These are phyloP conservation scores for Etheostoma nigrum DNA, from an alignment of 2,797 vertebrate species.

Conservation along the genomic window DNA sequence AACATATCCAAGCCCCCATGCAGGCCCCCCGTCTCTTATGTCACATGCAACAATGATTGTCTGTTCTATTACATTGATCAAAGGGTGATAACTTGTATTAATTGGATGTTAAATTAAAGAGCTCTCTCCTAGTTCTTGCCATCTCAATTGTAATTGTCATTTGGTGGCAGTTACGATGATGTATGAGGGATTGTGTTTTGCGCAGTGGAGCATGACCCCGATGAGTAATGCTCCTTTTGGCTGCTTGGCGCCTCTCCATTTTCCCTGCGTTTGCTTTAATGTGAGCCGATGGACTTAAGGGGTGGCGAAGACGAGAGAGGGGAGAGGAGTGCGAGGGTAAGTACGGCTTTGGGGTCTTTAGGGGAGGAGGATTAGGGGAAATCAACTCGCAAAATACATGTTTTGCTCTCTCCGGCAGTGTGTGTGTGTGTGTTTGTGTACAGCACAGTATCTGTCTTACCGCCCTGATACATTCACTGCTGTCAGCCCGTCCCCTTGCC, in stretches of 20 bases:
- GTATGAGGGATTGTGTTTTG: constrained; percentile 99
- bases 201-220: constrained; percentile 94
- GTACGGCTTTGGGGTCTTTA: constrained; percentile 53
- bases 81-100: constrained; percentile 99
- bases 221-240: constrained; percentile 95
- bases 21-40: constrained; percentile 84
- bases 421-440: constrained; percentile 40
- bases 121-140: constrained; percentile 97
- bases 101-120: constrained; percentile 99
- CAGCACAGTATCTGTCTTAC: constrained; percentile 16
- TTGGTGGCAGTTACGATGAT: constrained; percentile 99
- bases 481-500: constrained; percentile 50
- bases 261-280: constrained; percentile 88
- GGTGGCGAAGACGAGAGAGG: constrained; percentile 31
- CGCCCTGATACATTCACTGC: constrained; percentile 51
- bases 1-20: constrained; percentile 1
- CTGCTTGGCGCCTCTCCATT: constrained; percentile 89
- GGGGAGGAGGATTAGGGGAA: constrained; percentile 52
- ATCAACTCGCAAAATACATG: constrained; percentile 50
- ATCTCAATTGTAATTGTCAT: constrained; percentile 99
- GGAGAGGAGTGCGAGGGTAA: constrained; percentile 30
- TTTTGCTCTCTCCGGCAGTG: constrained; percentile 34
- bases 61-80: constrained; percentile 99
- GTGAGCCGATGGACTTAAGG: constrained; percentile 83
- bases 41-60: constrained; percentile 98